phyloP scores from a whole-genome alignment of 2,797 vertebrate species.

The Telmatherina bonti region DNA sequence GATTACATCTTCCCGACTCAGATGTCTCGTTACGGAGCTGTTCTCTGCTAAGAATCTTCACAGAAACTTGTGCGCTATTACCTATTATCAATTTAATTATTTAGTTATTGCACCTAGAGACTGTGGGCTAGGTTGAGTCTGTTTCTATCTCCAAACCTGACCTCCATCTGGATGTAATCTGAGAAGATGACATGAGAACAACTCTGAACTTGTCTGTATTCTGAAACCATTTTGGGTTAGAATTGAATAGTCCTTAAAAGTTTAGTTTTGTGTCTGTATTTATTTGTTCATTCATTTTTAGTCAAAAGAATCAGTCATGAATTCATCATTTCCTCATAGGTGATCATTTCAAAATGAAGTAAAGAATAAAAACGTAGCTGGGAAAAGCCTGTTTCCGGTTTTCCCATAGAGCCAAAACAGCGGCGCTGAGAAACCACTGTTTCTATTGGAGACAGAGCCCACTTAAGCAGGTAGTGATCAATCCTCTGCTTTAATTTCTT shows the following conservation, averaged over 20 bases:
- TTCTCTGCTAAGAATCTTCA: not conserved
- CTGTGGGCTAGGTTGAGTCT: no score
- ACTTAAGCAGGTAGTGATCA: constrained; percentile 56
- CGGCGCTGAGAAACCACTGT: constrained; percentile 15
- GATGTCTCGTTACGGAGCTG: constrained; percentile 2
- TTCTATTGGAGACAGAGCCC: constrained; percentile 47
- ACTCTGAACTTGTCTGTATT: not conserved
- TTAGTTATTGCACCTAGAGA: not conserved
- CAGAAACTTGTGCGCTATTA: not conserved
- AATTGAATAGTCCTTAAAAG: not conserved
- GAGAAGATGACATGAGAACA: constrained; percentile 30
- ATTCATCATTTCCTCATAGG: not conserved
- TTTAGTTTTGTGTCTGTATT: not conserved
- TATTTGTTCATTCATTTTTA: not conserved
- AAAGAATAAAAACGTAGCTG: constrained; percentile 13
- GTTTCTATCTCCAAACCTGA: constrained; percentile 19
- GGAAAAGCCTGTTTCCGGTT: not conserved
- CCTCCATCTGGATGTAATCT: constrained; percentile 43
- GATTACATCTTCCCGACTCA: constrained; percentile 14
- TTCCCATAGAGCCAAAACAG: constrained; percentile 27
- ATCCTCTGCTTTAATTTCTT: constrained; percentile 68
- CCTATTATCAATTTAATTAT: not conserved
- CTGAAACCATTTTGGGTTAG: no score
- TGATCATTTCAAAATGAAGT: not conserved
- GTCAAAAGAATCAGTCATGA: not conserved